Base-by-base conservation (phyloP, 2,888 invertebrate genomes). In the Griposia aprilina region DNA sequence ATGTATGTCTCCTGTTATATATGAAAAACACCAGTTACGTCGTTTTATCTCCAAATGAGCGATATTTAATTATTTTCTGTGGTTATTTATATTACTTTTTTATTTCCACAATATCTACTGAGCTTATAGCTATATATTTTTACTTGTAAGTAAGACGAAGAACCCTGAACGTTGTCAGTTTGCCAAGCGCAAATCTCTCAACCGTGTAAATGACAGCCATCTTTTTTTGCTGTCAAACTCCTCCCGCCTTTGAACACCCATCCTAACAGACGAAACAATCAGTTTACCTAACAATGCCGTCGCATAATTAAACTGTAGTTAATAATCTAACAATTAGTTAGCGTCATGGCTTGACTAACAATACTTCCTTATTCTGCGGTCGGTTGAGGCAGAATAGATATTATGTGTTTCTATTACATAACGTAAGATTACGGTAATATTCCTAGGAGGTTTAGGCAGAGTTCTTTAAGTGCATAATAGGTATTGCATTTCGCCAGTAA, bases 271-370 rank as follows among this genome's bases (percentile, higher is more conserved):
- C 68, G 67, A 82, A 82, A 86, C 87, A 86, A 84, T 88, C 86
- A 74, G 68, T 71, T 66, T 68, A 66, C 63, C 45, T 62, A 86
- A 87, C 87, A 88, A 88, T 87, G 70, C 87, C 81, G 41, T 50
- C 63, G 68, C 67, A 78, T 83, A 88, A 88, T 88, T 83, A 82
- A 68, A 17, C 70, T 71, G 80, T 84, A 82, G 62, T 88, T 89
- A 88, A 89, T 83, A 83, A 81, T 81, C 70, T 69, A 68, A 86
- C 82, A 86, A 88, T 89, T 89, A 89, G 65, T 73, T 80, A 80
- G 52, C 75, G 66, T 76, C 81, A 89, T 76, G 78, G 71, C 76
- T 76, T 68, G 74, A 8, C 66, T 72, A 45, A 72, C 41, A 57
- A 30, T 52, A 83, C 84, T 84, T 84, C 84, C 84, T 86, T 74